Conservation (phyloP, 2,797 vertebrate species). For the Triplophysa yarkandensis region DNA sequence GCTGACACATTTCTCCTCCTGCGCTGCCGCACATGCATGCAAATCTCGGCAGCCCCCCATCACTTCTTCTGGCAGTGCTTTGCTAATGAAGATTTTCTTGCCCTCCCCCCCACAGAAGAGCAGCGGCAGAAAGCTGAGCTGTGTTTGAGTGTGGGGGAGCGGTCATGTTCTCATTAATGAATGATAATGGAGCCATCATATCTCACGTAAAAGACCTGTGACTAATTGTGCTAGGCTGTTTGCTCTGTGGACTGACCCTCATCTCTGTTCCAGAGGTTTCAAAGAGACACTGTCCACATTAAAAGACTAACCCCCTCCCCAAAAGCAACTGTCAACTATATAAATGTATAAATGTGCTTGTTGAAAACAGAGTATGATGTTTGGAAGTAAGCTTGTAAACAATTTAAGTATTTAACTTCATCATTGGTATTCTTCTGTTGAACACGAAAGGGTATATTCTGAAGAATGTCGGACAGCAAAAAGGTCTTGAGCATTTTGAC, state of each 20-base stretch:
- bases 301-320: no score
- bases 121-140: constrained; percentile 55
- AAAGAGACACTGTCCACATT: constrained; percentile 5
- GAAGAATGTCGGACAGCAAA: no score
- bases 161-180: constrained; percentile 57
- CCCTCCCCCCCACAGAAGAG: constrained; percentile 58
- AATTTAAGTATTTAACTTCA: no score
- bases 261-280: constrained; percentile 23
- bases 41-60: constrained; percentile 71
- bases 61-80: constrained; percentile 44
- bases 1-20: constrained; percentile 82
- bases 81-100: constrained; percentile 58
- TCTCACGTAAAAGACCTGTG: constrained; percentile 55
- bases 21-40: constrained; percentile 82
- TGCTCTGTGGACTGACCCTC: constrained; percentile 29
- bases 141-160: constrained; percentile 56
- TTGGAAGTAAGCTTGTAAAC: no score
- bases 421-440: no score
- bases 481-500: no score
- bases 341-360: no score
- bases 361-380: no score
- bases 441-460: no score
- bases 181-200: constrained; percentile 61
- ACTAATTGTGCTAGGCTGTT: constrained; percentile 55
- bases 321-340: no score